Evolutionary conservation across 1,140 invertebrate species (phyloP), one percentile per base, ranked within the genome.

Genomic region (Andrena cerasifolii): DNA sequence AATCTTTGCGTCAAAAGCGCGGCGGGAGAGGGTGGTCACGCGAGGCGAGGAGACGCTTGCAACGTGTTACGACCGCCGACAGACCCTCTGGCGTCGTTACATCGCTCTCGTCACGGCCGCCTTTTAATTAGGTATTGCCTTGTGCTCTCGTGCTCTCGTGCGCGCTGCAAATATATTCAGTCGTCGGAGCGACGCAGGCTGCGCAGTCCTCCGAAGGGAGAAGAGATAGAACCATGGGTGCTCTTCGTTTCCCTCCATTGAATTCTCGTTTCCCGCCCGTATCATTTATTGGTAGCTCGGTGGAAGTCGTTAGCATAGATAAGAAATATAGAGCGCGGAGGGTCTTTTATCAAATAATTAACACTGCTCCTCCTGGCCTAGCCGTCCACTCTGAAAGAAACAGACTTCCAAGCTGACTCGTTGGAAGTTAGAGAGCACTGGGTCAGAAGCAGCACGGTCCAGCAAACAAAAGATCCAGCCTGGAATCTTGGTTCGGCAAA

Each of bases 1-100:
- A 78, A 82, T 78, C 53, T 82, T 36, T 54, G 54, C 33, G 33
- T 14, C 18, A 51, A 81, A 75, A 31, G 47, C 8, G 28, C 6
- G n/a, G 59, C 0, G 28, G 36, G 63, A 49, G 40, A 26, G 45
- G 31, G 12, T 24, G 51, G 79, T 76, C 79, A 77, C 79, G 80
- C 80, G 79, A 82, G 36, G 26, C 76, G 53, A 73, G 10, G n/a
- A n/a, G n/a, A 45, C 56, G 47, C 43, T 36, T 18, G 43, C 24
- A 47, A 61, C 51, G 62, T 56, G 77, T 56, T 66, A 47, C 59
- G 8, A 8, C 62, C 65, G 33, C 18, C 49, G 58, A 67, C 73
- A 33, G 53, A 36, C 72, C 36, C 54, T 66, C 36, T 54, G 26
- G 16, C 40, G 31, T 49, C 59, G 77, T 56, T 78, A 26, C 68